Evolutionary conservation across 1,140 invertebrate species (phyloP).

Genomic region (Mylabris phalerata): DNA sequence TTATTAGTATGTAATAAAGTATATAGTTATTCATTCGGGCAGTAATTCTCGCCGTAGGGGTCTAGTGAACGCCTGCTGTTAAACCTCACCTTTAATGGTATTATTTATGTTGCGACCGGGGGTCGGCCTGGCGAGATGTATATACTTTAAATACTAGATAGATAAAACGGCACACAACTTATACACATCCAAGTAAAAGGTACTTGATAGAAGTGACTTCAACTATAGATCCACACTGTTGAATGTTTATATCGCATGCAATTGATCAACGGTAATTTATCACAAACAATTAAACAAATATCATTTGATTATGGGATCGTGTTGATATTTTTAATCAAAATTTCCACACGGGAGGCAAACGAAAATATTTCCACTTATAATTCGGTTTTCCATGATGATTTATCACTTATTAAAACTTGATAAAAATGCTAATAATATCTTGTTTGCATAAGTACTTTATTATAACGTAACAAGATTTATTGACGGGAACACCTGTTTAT

Average conservation of each 20-base stretch:
- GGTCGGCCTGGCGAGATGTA: conserved; percentile 20
- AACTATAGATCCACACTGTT: too few relatives aligned
- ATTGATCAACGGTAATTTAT: background rate
- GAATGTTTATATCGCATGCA: background rate
- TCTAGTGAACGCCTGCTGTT: conserved; percentile 36
- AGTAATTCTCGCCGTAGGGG: conserved; percentile 42
- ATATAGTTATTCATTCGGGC: conserved; percentile 44
- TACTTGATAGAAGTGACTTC: too few relatives aligned
- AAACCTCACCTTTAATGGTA: conserved; percentile 44
- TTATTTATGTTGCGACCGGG: conserved; percentile 38
- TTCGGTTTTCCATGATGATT: background rate
- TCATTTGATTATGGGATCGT: too few relatives aligned
- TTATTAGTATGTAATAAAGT: conserved; percentile 46
- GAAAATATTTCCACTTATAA: background rate
- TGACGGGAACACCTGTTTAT: conserved; percentile 7
- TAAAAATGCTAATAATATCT: conserved; percentile 15
- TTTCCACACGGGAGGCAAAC: background rate
- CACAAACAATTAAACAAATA: too few relatives aligned
- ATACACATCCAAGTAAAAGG: background rate
- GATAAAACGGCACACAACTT: background rate
- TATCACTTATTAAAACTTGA: conserved; percentile 10
- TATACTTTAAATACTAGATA: conserved; percentile 6
- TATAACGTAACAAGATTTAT: conserved; percentile 5
- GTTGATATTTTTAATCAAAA: background rate
- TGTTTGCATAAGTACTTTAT: conserved; percentile 12